Percentiles rank a stretch among this genome's conserved stretches.
These are phyloP conservation scores for Hofmannophila pseudospretella DNA, from an alignment of 2,888 invertebrate species.

Conservation along the genomic window DNA sequence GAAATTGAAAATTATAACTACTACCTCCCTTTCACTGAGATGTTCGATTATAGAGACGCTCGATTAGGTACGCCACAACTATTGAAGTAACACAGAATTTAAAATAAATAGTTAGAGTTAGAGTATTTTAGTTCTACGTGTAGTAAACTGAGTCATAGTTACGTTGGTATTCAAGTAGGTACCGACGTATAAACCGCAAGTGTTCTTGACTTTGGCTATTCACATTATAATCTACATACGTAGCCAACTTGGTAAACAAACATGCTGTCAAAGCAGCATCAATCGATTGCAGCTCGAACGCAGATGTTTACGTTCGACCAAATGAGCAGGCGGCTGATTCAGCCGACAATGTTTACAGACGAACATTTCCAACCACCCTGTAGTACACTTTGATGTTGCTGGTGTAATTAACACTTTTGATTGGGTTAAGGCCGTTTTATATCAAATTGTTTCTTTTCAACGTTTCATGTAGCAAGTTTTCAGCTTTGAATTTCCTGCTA, in stretches of 20 bases:
- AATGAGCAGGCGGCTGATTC: slow-evolving; percentile 43
- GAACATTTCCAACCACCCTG: slow-evolving; percentile 24
- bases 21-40: too few relatives aligned
- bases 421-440: slow-evolving; percentile 1
- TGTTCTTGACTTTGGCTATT: slow-evolving; percentile 24
- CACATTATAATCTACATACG: slow-evolving; percentile 29
- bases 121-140: too few relatives aligned
- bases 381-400: slow-evolving; percentile 34
- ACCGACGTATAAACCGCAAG: not conserved
- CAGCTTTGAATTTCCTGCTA: too few relatives aligned
- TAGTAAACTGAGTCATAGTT: too few relatives aligned
- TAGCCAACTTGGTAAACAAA: slow-evolving; percentile 38
- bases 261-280: slow-evolving; percentile 49
- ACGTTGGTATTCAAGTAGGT: too few relatives aligned
- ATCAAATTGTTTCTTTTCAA: slow-evolving; percentile 1
- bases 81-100: too few relatives aligned
- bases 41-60: too few relatives aligned
- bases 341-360: slow-evolving; percentile 29
- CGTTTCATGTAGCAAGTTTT: not conserved
- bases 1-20: too few relatives aligned
- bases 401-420: slow-evolving; percentile 6
- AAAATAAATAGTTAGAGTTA: too few relatives aligned
- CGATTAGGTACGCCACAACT: too few relatives aligned
- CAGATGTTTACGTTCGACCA: slow-evolving; percentile 39
- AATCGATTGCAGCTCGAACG: slow-evolving; percentile 34